Base-by-base conservation (phyloP, 2,888 invertebrate genomes). In the Petrolisthes cinctipes region DNA sequence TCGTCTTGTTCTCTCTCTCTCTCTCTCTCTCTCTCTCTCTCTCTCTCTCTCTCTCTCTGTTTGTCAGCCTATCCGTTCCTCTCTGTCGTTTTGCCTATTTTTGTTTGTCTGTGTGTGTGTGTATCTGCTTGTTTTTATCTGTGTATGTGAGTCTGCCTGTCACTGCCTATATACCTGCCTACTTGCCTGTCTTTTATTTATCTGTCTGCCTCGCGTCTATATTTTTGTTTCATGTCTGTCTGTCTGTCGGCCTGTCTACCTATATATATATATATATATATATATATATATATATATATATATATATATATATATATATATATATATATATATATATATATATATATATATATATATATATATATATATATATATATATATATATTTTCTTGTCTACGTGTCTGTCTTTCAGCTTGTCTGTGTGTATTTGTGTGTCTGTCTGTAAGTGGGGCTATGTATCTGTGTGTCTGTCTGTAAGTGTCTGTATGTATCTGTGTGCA, bases 381-480 rank as follows among this genome's bases (percentile, higher is more conserved):
- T 82, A 20, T n/a, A 11, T 37, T 37, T 37, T 37, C 37, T 37
- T 37, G 37, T 37, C 37, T 37, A 37, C 37, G 37, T 37, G 37
- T 37, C 37, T 37, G 37, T 17, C 17, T 14, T 17, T 11, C 66
- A 66, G 17, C 66, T 66, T 66, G 20, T 20, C n/a, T n/a, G 9
- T 75, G 76, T 75, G 14, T 3, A 20, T 17, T 11, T n/a, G 1
- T 83, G 37, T 83, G 5, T 71, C 20, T 83, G n/a, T 71, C 7
- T 83, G 71, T 68, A 37, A 4, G 51, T 68, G 54, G 5, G 54
- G 66, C 14, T 83, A 71, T 83, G 37, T 83, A 53, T 83, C 20
- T 83, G 23, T 83, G 37, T 83, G 37, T 83, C 20, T 83, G 37
- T 83, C 20, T 83, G 37, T 83, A 71, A 56, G 23, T 83, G 37